A percentile compares a stretch with the other conserved stretches of the same genome.
These are phyloP conservation scores for Rhipidura dahli DNA, from an alignment of 2,113 vertebrate species.

Conservation along the genomic window DNA sequence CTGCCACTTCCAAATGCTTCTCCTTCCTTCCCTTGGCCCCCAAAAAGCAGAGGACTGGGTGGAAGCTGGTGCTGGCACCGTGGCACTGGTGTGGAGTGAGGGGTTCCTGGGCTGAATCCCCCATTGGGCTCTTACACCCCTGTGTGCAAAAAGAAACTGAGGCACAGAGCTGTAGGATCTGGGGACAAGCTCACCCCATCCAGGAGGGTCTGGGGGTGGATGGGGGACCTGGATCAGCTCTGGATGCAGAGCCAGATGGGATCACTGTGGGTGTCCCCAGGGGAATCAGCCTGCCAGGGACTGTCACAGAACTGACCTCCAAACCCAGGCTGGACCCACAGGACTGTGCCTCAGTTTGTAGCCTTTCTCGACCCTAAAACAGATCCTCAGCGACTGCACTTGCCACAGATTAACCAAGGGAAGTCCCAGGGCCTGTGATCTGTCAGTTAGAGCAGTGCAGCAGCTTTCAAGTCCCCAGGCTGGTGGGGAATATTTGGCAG, in stretches of 20 bases:
- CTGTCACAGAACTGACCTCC: background rate
- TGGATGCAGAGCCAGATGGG: background rate
- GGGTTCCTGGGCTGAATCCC: background rate
- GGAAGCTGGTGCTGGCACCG: background rate
- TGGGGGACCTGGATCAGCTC: background rate
- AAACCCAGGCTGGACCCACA: background rate
- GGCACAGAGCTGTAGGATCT: background rate
- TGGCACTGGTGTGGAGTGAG: background rate
- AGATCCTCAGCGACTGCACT: background rate
- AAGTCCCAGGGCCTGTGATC: background rate
- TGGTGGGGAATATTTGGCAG: background rate
- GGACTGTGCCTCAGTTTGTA: background rate
- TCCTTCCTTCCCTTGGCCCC: background rate
- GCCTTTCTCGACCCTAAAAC: background rate
- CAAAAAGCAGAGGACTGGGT: background rate
- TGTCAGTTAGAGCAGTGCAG: background rate
- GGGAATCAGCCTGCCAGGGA: background rate
- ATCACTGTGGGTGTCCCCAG: background rate
- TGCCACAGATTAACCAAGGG: slow-evolving; percentile 12
- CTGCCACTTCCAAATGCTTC: background rate
- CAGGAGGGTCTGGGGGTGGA: background rate
- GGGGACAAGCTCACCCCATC: background rate
- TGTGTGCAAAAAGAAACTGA: background rate
- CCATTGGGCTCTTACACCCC: background rate
- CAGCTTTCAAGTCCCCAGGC: background rate